phyloP scores from a whole-genome alignment of 2,888 invertebrate genomes.

The Cloeon dipterum region DNA sequence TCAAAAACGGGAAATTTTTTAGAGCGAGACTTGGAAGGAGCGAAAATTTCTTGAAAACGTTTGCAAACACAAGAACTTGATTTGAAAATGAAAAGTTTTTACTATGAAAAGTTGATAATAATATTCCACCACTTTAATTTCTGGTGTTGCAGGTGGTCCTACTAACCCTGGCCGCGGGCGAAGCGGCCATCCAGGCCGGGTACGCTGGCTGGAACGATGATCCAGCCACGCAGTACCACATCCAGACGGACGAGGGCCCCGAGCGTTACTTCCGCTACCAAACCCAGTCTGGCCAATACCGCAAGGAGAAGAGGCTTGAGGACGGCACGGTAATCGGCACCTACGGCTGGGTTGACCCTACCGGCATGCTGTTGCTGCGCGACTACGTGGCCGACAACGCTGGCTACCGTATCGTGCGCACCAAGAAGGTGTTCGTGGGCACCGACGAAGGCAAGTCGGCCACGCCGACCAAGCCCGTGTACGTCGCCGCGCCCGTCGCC shows the following conservation, averaged over 20 bases:
- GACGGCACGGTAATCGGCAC: constrained; percentile 76
- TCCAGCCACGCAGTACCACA: constrained; percentile 59
- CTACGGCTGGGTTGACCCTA: constrained; percentile 72
- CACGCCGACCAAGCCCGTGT: not conserved
- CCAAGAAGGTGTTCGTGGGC: constrained; percentile 61
- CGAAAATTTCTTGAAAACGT: too few species aligned
- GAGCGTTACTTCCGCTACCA: constrained; percentile 76
- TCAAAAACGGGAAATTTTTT: too few species aligned
- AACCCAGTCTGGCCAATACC: constrained; percentile 14
- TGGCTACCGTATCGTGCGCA: constrained; percentile 21
- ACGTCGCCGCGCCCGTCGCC: not conserved
- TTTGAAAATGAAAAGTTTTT: too few species aligned
- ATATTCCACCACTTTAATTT: too few species aligned
- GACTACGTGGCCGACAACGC: constrained; percentile 74
- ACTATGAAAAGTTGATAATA: too few species aligned
- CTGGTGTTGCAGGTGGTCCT: not conserved
- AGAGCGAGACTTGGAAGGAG: too few species aligned
- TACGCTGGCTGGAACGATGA: constrained; percentile 32
- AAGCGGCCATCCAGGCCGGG: constrained; percentile 13
- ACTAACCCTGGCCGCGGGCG: constrained; percentile 14
- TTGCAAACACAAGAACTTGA: too few species aligned
- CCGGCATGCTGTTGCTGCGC: constrained; percentile 53
- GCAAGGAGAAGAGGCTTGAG: constrained; percentile 58
- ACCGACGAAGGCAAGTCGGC: not conserved
- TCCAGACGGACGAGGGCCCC: constrained; percentile 81